Conservation (phyloP, 2,888 invertebrate species). For the Cephalotes varians region DNA sequence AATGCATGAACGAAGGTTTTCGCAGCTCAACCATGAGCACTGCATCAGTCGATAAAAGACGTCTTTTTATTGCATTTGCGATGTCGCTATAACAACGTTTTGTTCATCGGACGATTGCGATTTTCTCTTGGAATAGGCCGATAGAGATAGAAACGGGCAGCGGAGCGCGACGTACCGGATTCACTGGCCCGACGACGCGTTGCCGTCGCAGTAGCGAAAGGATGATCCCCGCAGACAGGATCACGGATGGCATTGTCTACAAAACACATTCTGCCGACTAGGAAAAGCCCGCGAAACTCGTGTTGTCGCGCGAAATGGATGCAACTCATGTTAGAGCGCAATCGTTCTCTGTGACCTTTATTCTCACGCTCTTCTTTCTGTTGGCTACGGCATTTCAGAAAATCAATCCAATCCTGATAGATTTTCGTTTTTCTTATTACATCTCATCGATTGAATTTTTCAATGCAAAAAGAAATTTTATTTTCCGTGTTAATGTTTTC, state of each 20-base stretch:
- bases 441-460: conserved; percentile 27
- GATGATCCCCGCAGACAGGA: conserved; percentile 70
- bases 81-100: conserved; percentile 26
- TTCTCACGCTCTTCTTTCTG: background rate
- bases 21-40: conserved; percentile 11
- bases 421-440: conserved; percentile 23
- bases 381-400: background rate
- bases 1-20: background rate
- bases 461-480: background rate
- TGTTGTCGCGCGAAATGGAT: conserved; percentile 54
- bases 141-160: conserved; percentile 47
- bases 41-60: conserved; percentile 33
- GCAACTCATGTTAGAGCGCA: conserved; percentile 51
- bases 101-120: conserved; percentile 38
- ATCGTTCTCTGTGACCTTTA: conserved; percentile 45
- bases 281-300: conserved; percentile 57
- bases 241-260: conserved; percentile 63
- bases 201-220: conserved; percentile 65
- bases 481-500: background rate
- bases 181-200: conserved; percentile 57
- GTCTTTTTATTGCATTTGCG: conserved; percentile 21
- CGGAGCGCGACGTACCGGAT: conserved; percentile 56
- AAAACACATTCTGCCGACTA: conserved; percentile 61
- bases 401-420: conserved; percentile 28
- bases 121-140: conserved; percentile 39